Evolutionary conservation across 2,113 vertebrate species (phyloP).

Genomic region (Uria lomvia): DNA sequence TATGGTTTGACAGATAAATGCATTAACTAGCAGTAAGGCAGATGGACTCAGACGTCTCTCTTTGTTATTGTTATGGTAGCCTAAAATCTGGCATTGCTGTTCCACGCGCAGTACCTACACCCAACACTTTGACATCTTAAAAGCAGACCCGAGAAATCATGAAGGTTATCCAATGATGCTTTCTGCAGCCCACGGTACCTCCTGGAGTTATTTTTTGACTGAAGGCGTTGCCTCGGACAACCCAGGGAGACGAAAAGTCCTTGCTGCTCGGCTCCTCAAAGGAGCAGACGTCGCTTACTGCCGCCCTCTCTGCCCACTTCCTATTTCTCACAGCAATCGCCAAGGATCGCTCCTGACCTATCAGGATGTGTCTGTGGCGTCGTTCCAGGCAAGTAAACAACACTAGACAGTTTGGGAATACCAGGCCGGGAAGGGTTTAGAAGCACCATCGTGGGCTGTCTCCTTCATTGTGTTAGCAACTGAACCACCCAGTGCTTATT

Average conservation of each 20-base stretch:
- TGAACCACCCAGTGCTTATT: slow-evolving; percentile 60
- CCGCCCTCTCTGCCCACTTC: slow-evolving; percentile 15
- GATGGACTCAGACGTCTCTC: not conserved
- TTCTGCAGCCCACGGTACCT: not conserved
- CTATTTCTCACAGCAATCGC: slow-evolving; percentile 24
- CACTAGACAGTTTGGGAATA: slow-evolving; percentile 26
- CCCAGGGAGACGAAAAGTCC: not conserved
- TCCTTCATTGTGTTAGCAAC: slow-evolving; percentile 46
- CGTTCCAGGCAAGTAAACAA: slow-evolving; percentile 59
- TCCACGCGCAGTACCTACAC: not conserved
- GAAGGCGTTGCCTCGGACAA: not conserved
- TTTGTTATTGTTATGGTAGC: not conserved
- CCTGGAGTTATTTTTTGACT: not conserved
- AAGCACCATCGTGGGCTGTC: slow-evolving; percentile 16
- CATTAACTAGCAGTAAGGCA: not conserved
- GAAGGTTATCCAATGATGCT: not conserved
- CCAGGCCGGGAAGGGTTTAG: slow-evolving; percentile 28
- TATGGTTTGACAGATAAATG: not conserved
- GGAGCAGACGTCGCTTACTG: not conserved
- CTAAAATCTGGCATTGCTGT: not conserved
- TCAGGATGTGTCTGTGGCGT: slow-evolving; percentile 51
- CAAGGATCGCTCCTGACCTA: not conserved
- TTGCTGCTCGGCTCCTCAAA: not conserved
- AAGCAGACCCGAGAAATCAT: not conserved
- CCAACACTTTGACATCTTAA: not conserved